Evolutionary conservation across 2,888 invertebrate species (phyloP), one percentile per base, ranked within the genome.

Genomic region (Mechanitis messenoides): DNA sequence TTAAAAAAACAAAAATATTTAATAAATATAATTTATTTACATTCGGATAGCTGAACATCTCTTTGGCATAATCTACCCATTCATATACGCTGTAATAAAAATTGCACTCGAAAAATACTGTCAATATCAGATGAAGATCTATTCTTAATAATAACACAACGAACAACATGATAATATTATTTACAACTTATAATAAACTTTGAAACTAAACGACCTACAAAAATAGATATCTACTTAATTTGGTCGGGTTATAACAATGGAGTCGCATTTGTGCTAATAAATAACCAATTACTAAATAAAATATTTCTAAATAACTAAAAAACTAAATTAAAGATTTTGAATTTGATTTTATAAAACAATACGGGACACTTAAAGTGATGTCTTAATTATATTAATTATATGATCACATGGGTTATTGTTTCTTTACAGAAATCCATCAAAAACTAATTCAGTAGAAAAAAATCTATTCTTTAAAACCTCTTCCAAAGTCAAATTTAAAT

Each of bases 31-130:
- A 69, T 83, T 82, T 85, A 86, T 85, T 85, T 85, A 86, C 82
- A 78, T 77, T 74, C 75, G 69, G 75, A 80, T 68, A 70, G 60
- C 72, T 84, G 84, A 83, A 85, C 84, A 86, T 76, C 77, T 87
- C 88, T 87, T 88, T 88, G 87, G 88, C 80, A 85, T 87, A 79
- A 81, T 77, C 86, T 86, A 87, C 83, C 78, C 84, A 82, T 81
- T 77, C 74, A 71, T 72, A 71, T 68, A 64, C 68, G 73, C 67
- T 74, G 72, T 72, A 73, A 69, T 65, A 73, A 73, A 77, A 78
- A 88, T 87, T 87, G 87, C 87, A 87, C 87, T 83, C 79, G 74
- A 78, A 83, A 83, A 85, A 87, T 86, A 86, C 84, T 85, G 84
- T 71, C 70, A 63, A 61, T 60, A 59, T 64, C 58, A 64, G 63